Percentiles rank a stretch among this genome's conserved stretches.
phyloP scores from a whole-genome alignment of 2,888 invertebrate genomes.

The Sminthurinus aureus region DNA sequence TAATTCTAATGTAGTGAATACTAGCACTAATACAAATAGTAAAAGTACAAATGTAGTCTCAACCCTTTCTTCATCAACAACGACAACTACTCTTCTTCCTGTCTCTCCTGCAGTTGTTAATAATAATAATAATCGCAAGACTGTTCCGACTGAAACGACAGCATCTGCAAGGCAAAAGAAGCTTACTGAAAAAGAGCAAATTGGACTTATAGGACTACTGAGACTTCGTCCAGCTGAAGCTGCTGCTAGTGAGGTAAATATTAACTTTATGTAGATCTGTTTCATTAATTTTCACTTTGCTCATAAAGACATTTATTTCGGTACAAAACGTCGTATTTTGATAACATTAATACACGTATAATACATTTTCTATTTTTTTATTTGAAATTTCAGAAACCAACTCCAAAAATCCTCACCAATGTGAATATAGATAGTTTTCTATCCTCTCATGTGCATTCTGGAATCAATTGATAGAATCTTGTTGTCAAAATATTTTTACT shows the following conservation, averaged over 20 bases:
- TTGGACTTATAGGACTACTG: slow-evolving; percentile 31
- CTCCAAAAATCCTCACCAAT: neutral
- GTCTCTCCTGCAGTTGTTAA: neutral
- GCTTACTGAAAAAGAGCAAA: slow-evolving; percentile 34
- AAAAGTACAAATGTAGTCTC: neutral
- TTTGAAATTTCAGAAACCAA: neutral
- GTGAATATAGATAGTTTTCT: slow-evolving; percentile 2
- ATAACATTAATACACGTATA: neutral
- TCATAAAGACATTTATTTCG: neutral
- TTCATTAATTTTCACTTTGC: no score
- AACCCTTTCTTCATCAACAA: neutral
- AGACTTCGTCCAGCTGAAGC: neutral
- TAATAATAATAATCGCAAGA: neutral
- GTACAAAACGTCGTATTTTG: neutral
- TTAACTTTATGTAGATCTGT: no score
- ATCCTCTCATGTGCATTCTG: neutral
- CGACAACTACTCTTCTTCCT: neutral
- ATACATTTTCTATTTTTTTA: neutral
- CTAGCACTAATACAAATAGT: neutral
- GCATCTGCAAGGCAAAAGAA: slow-evolving; percentile 27
- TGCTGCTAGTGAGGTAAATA: no score
- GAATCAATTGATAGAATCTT: neutral
- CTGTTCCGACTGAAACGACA: slow-evolving; percentile 15
- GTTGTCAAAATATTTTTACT: neutral
- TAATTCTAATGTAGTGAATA: no score